Base-by-base conservation (phyloP, 1,140 invertebrate genomes). In the Polyergus mexicanus region DNA sequence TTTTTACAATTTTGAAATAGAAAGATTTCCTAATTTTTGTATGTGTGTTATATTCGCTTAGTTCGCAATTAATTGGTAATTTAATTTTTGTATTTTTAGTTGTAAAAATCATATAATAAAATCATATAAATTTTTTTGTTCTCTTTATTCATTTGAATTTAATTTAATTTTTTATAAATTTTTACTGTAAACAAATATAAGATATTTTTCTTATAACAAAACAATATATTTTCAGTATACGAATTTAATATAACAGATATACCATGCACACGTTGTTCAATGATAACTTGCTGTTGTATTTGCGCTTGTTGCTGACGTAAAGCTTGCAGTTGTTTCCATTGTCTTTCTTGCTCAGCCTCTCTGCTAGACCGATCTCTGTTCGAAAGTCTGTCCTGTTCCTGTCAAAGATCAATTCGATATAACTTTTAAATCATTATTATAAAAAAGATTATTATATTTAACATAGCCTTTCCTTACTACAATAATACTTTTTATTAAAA, bases 261-360 rank as follows among this genome's bases (percentile, higher is more conserved):
- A 97, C 97, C 97, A 96, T 97, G 97, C 69, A 96, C 95, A 83
- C 97, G 94, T 90, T 98, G 97, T 90, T 97, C 97, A 81, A 97
- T 97, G 90, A 98, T 96, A 87, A 97, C 96, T 94, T 97, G 96
- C 92, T 98, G 97, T 84, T 98, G 97, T 86, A 98, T 96, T 92
- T 98, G 97, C 22, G 97, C 96, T 92, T 98, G 97, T 89, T 97
- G 97, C 92, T 98, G 97, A 28, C 98, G 96, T 83, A 97, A 92
- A 32, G 97, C 97, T 94, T 98, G 98, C 86, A 98, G 94, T 88
- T 98, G 97, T 94, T 98, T 98, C 98, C 98, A 98, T 88, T 98
- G 97, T 19, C 97, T 95, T 94, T 98, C 98, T 91, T 98, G 97
- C 94, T 98, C 98, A 56, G 97, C 97, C 95, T 98, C 98, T 91